These are phyloP conservation scores for Antheraea yamamai DNA, from an alignment of 2,888 invertebrate species.

Conservation along the genomic window DNA sequence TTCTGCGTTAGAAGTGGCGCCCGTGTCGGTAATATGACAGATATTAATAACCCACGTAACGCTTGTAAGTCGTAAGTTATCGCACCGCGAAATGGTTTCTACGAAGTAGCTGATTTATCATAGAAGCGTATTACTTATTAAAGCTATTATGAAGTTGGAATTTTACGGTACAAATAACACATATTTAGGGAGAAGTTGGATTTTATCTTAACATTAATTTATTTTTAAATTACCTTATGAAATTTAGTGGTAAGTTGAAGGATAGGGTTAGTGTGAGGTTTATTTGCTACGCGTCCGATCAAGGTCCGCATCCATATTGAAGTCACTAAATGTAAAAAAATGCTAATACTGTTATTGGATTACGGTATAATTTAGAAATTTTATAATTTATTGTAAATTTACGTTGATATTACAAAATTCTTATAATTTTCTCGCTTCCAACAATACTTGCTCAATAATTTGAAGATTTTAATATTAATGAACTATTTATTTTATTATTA, in stretches of 20 bases:
- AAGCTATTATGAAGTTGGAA: not conserved
- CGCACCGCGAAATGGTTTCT: constrained; percentile 6
- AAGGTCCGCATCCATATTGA: not conserved
- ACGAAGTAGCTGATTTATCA: constrained; percentile 3
- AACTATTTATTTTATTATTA: no score
- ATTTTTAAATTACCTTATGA: no score
- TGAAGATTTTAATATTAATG: no score
- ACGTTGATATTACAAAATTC: no score
- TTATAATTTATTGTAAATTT: no score
- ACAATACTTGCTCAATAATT: no score
- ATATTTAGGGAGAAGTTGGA: not conserved
- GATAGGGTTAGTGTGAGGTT: no score
- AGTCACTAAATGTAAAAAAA: not conserved
- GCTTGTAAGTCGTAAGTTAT: constrained; percentile 14
- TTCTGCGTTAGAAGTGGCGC: constrained; percentile 37
- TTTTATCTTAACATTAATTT: not conserved
- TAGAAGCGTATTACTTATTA: not conserved
- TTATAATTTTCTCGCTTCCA: no score
- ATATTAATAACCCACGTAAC: constrained; percentile 17
- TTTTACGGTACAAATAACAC: not conserved
- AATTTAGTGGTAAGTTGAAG: no score
- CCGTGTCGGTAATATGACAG: constrained; percentile 22
- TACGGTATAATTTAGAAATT: no score
- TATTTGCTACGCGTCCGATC: no score
- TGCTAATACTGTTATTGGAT: no score